phyloP scores from a whole-genome alignment of 2,113 vertebrate genomes.

The Nipponia nippon region DNA sequence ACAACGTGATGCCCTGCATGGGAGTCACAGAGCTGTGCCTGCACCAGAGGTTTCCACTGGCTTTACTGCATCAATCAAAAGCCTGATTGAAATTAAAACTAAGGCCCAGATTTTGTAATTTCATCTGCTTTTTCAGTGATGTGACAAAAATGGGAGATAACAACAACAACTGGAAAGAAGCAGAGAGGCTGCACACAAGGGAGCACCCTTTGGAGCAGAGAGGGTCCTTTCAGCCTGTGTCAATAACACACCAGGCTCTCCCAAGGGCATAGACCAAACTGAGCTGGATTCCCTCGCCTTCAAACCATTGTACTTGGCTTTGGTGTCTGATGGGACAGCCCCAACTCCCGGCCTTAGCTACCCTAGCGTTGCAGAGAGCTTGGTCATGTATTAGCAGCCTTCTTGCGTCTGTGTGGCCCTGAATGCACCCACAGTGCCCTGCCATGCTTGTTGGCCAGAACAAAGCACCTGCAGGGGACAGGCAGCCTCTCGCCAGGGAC shows the following conservation, averaged over 20 bases:
- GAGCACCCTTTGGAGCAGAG: neutral
- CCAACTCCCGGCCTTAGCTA: neutral
- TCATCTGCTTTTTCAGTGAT: neutral
- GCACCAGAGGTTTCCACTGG: neutral
- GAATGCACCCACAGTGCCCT: neutral
- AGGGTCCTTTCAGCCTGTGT: neutral
- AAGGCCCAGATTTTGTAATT: neutral
- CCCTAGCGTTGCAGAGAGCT: neutral
- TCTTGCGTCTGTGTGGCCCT: neutral
- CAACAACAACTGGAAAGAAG: neutral
- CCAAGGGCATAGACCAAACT: neutral
- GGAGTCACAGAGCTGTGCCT: neutral
- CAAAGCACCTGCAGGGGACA: neutral
- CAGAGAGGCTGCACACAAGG: neutral
- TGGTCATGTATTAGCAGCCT: neutral
- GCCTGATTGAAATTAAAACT: neutral
- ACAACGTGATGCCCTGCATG: neutral
- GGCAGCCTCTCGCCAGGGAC: neutral
- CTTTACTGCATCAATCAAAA: neutral
- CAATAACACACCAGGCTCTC: fast-evolving
- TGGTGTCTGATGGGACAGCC: neutral
- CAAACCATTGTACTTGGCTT: neutral
- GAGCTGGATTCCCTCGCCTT: neutral
- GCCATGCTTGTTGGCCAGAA: neutral
- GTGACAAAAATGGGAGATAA: neutral